Evolutionary conservation across 2,888 invertebrate species (phyloP), one percentile per base, ranked within the genome.

Genomic region (Ophraella communa): DNA sequence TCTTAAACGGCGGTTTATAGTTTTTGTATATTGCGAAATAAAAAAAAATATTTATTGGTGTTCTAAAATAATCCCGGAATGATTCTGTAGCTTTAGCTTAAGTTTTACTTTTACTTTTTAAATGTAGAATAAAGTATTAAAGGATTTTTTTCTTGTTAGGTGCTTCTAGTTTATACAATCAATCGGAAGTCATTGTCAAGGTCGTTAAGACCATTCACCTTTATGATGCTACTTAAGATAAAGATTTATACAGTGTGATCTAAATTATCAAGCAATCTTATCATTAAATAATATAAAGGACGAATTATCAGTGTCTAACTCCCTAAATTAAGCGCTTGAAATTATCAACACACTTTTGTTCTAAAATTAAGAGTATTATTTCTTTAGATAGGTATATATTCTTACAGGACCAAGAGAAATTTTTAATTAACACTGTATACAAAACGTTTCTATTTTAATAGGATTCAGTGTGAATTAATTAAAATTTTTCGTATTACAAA

Each of bases 121-220:
- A 33, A 54, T 21, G 23, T 23, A 54, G 10, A 30, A 30, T 30
- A 20, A 17, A 35, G 18, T 20, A 21, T 18, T 11, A 2, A 52
- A n/a, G 21, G 14, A 23, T 30, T 58, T 24, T 52, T 51, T 47
- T 56, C 42, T 62, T 51, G 49, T 39, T 27, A 44, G 21, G 27
- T 42, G 20, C 39, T 33, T 18, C 45, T 35, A 52, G 58, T 54
- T 24, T 58, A 53, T 61, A 39, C 30, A 67, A 62, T 67, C 57
- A 67, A 67, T 67, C 62, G 59, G 62, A 66, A 66, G 58, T 69
- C 77, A 79, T 76, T 79, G 79, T 73, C 80, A 81, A 81, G 81
- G 81, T 80, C 79, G 78, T 67, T 44, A 69, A 78, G 80, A 79
- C 73, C 80, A 69, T 80, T 80, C 78, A 80, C 80, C 80, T 79